Evolutionary conservation across 2,888 invertebrate species (phyloP), one percentile per base, ranked within the genome.

Genomic region (Lamellibrachia satsuma): DNA sequence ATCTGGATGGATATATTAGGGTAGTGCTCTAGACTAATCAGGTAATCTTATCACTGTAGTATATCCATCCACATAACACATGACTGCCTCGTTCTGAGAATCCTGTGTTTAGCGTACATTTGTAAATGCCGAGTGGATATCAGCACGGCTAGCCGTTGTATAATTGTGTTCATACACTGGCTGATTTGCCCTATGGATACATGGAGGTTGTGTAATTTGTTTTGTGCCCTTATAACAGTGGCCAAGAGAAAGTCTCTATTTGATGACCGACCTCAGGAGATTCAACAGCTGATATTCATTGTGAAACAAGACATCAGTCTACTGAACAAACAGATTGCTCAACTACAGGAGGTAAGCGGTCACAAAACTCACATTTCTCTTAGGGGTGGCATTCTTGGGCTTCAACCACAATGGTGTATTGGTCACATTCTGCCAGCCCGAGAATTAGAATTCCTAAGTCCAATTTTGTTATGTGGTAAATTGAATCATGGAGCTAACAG

Each of bases 191-290:
- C 39, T 39, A 39, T 39, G 39, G 39, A 39, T 39, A 39, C 1
- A 1, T 39, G 39, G 39, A 39, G 39, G 6, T 75, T 11, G 6
- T 75, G 75, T n/a, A 75, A 39, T 39, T 39, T 39, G 52, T 90
- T 39, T 91, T 52, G 4, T 75, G 22, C 9, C 92, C 11, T 92
- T 92, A 9, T 92, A 75, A 52, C 91, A 96, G 96, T 99, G 97
- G 99, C 99, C n/a, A 99, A 99, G 97, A 98, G 98, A 96, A 99
- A 99, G 96, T 99, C 99, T 0, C 97, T 99, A 92, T 99, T 99
- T 97, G 99, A 99, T 97, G 99, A 99, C 96, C 97, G 98, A 96
- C 98, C 99, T 60, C 97, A 98, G 92, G 99, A 99, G 97, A 99
- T 99, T 93, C 99, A 99, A 96, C 99, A 99, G 96, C 97, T 99